phyloP scores from a whole-genome alignment of 2,113 vertebrate species.

The Mustela lutreola region DNA sequence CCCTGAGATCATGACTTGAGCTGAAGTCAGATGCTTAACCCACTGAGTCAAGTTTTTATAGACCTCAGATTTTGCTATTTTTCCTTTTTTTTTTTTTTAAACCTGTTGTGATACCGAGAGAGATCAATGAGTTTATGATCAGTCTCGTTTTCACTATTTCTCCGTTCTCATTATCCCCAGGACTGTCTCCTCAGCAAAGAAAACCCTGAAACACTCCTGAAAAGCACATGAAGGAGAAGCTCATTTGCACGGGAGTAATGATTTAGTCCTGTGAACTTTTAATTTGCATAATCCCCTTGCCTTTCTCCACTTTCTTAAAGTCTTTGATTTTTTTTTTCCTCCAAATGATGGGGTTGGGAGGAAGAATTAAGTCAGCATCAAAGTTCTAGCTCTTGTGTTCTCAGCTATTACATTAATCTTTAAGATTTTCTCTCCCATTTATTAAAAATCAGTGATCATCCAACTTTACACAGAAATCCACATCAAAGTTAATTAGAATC shows the following conservation, averaged over 20 bases:
- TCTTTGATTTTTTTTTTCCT: constrained; percentile 74
- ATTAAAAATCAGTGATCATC: constrained; percentile 82
- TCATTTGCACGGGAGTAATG: constrained; percentile 74
- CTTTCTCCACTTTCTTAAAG: constrained; percentile 20
- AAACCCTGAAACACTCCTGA: constrained; percentile 35
- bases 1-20: not conserved
- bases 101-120: not conserved
- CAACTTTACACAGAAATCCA: constrained; percentile 80
- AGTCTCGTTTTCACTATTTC: not conserved
- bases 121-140: constrained; percentile 36
- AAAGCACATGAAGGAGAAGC: constrained; percentile 18
- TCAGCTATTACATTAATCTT: constrained; percentile 83
- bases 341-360: constrained; percentile 71
- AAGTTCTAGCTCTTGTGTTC: constrained; percentile 77
- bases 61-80: not conserved
- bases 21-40: not conserved
- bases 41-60: not conserved
- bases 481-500: constrained; percentile 84
- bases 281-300: constrained; percentile 80
- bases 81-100: not conserved
- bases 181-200: constrained; percentile 49
- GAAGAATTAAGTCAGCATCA: constrained; percentile 79
- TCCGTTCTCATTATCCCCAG: constrained; percentile 48
- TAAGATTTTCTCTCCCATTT: constrained; percentile 79
- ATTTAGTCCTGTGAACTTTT: constrained; percentile 70